Conservation (phyloP, 2,797 vertebrate species). For the Melanotaenia boesemani region DNA sequence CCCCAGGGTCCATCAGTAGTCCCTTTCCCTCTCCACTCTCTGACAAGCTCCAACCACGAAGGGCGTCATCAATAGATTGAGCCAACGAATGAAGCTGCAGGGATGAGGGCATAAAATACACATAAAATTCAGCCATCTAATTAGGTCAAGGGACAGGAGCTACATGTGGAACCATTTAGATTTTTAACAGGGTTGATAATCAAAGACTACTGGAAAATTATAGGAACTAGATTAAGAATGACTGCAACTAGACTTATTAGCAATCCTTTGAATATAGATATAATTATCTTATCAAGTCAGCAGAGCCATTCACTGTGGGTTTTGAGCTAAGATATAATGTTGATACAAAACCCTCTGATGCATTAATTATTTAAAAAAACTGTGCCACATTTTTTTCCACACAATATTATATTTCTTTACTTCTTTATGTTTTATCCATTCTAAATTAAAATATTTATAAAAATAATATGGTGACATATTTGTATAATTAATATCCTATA, state of each 20-base stretch:
- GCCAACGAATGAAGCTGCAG: constrained; percentile 95
- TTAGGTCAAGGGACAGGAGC: constrained; percentile 20
- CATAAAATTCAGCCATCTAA: constrained; percentile 29
- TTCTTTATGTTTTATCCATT: too few species aligned
- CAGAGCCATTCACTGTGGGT: too few species aligned
- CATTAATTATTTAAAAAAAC: too few species aligned
- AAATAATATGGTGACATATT: too few species aligned
- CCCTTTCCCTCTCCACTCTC: constrained; percentile 83
- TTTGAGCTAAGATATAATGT: too few species aligned
- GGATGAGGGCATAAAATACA: constrained; percentile 2
- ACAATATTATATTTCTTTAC: too few species aligned
- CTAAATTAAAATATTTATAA: too few species aligned
- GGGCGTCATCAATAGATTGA: constrained; percentile 96
- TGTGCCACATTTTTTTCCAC: too few species aligned
- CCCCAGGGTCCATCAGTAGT: constrained; percentile 82
- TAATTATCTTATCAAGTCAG: neutral
- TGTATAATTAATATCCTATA: too few species aligned
- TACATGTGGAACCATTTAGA: neutral
- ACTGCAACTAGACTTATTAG: constrained; percentile 8
- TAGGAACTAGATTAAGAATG: constrained; percentile 14
- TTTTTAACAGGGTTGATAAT: constrained; percentile 14
- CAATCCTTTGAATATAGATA: constrained; percentile 1
- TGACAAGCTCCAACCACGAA: constrained; percentile 95
- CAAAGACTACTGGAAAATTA: constrained; percentile 13
- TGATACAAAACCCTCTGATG: too few species aligned